phyloP scores from a whole-genome alignment of 1,140 invertebrate genomes.

The Wiebesia pumilae region DNA sequence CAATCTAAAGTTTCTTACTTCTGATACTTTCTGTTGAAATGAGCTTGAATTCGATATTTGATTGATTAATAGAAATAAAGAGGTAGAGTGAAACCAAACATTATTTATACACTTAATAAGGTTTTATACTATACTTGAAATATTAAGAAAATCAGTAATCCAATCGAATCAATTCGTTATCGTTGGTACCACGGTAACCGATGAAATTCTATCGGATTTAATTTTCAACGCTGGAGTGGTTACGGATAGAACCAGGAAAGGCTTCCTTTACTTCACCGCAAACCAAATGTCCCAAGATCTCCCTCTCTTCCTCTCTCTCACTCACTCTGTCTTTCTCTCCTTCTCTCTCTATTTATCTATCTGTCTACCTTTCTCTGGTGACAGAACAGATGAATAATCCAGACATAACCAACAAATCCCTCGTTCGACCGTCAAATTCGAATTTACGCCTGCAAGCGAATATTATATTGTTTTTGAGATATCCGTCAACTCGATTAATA shows the following conservation, averaged over 20 bases:
- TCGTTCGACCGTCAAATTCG: conserved; percentile 24
- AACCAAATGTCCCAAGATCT: background rate
- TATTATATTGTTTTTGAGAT: background rate
- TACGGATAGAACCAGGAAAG: background rate
- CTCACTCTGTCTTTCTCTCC: background rate
- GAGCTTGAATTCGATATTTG: background rate
- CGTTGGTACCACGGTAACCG: background rate
- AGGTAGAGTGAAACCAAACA: background rate
- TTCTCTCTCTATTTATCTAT: background rate
- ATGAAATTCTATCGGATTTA: background rate
- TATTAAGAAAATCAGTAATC: background rate
- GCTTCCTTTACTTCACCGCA: background rate
- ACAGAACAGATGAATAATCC: conserved; percentile 15
- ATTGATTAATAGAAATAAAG: background rate
- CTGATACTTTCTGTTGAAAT: background rate
- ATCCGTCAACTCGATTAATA: background rate
- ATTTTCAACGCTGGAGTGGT: background rate
- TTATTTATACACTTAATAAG: background rate
- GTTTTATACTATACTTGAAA: background rate
- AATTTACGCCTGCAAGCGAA: conserved; percentile 1
- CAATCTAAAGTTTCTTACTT: background rate
- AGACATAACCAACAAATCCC: background rate
- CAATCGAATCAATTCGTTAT: background rate
- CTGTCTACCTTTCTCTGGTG: background rate
- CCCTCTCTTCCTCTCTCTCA: background rate